Conservation (phyloP, 2,113 vertebrate genomes). For the Lathamus discolor region DNA sequence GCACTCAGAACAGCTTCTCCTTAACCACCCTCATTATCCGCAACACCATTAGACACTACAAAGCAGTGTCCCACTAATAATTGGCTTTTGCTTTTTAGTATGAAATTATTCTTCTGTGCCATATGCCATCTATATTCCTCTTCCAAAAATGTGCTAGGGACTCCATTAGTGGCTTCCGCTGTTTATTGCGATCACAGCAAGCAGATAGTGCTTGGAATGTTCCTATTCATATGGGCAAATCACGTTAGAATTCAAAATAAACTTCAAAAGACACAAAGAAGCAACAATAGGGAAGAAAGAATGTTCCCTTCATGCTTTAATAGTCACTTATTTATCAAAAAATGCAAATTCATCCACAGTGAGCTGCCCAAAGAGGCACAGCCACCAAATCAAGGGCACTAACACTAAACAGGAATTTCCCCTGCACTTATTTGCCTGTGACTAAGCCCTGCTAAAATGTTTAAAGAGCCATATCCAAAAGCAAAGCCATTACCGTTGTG, state of each 20-base stretch:
- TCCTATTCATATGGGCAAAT: background rate
- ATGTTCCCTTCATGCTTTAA: background rate
- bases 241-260: conserved; percentile 5
- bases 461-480: background rate
- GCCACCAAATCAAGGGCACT: background rate
- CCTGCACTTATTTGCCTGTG: background rate
- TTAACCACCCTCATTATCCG: background rate
- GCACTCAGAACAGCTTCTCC: background rate
- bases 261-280: conserved; percentile 29
- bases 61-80: background rate
- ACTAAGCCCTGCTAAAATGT: background rate
- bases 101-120: conserved; percentile 49
- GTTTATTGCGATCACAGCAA: conserved; percentile 34
- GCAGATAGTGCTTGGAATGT: conserved; percentile 30
- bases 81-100: conserved; percentile 7
- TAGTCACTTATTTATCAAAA: conserved; percentile 26
- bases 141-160: conserved; percentile 39
- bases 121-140: conserved; percentile 34
- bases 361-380: background rate
- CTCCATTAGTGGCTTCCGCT: conserved; percentile 27
- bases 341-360: background rate
- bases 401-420: background rate
- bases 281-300: background rate
- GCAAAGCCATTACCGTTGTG: background rate
- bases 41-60: conserved; percentile 9